Conservation (phyloP, 2,113 vertebrate species). For the Oenanthe oenanthe region DNA sequence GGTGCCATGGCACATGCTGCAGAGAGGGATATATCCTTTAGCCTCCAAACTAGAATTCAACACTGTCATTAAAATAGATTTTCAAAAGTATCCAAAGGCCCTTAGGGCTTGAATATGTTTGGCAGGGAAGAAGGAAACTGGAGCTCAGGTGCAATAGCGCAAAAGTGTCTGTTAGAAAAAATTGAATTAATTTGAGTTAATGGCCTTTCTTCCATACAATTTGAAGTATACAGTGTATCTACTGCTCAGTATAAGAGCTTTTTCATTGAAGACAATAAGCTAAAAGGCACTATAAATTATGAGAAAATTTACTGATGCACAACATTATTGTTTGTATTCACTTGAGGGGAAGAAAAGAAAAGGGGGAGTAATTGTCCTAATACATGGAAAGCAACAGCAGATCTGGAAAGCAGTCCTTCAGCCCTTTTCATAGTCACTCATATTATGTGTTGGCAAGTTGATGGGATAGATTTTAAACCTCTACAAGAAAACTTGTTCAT, state of each 20-base stretch:
- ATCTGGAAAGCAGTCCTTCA: background rate
- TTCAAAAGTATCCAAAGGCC: background rate
- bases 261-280: background rate
- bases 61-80: background rate
- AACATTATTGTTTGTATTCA: background rate
- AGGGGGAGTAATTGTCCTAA: background rate
- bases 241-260: background rate
- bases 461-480: background rate
- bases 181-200: background rate
- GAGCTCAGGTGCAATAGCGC: background rate
- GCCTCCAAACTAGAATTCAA: background rate
- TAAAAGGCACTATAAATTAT: background rate
- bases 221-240: background rate
- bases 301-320: background rate
- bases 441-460: background rate
- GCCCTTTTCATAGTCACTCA: background rate
- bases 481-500: background rate
- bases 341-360: background rate
- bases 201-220: background rate
- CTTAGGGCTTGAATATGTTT: background rate
- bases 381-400: background rate
- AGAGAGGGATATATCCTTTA: background rate
- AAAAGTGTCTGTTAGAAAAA: background rate
- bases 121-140: background rate
- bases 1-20: background rate